Percentiles rank a stretch among this genome's conserved stretches.
Evolutionary conservation across 2,888 invertebrate genomes (phyloP).

Genomic region (Bibio marci): DNA sequence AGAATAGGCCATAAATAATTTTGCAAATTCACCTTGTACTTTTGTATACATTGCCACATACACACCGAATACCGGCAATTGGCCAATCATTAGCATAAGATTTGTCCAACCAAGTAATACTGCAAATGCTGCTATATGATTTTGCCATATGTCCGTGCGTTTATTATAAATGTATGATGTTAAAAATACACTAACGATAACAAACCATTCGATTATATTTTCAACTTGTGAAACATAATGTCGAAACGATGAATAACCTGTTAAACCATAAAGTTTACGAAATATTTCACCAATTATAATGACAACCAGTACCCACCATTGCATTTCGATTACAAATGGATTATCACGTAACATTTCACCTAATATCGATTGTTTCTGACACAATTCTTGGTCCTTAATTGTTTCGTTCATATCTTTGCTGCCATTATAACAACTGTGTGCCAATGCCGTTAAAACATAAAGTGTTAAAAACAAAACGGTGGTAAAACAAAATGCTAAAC

Average conservation of each 20-base stretch:
- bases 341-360: slow-evolving; percentile 58
- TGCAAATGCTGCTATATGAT: slow-evolving; percentile 72
- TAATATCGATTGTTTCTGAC: slow-evolving; percentile 61
- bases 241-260: slow-evolving; percentile 63
- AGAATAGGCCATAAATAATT: slow-evolving; percentile 69
- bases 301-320: slow-evolving; percentile 65
- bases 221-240: slow-evolving; percentile 72
- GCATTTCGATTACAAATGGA: slow-evolving; percentile 62
- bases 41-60: slow-evolving; percentile 85
- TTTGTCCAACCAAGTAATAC: slow-evolving; percentile 78
- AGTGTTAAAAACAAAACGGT: slow-evolving; percentile 66
- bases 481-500: slow-evolving; percentile 59
- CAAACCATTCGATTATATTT: slow-evolving; percentile 77
- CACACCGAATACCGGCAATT: slow-evolving; percentile 72
- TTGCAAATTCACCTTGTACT: slow-evolving; percentile 73
- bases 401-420: slow-evolving; percentile 59
- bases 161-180: slow-evolving; percentile 70
- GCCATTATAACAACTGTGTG: slow-evolving; percentile 72
- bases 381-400: slow-evolving; percentile 52
- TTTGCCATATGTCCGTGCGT: slow-evolving; percentile 64
- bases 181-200: slow-evolving; percentile 65
- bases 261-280: slow-evolving; percentile 63
- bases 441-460: slow-evolving; percentile 65
- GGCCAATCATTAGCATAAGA: slow-evolving; percentile 81
- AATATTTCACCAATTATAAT: slow-evolving; percentile 65